These are phyloP conservation scores for Cylindroiulus punctatus DNA, from an alignment of 2,888 invertebrate genomes.

Conservation along the genomic window DNA sequence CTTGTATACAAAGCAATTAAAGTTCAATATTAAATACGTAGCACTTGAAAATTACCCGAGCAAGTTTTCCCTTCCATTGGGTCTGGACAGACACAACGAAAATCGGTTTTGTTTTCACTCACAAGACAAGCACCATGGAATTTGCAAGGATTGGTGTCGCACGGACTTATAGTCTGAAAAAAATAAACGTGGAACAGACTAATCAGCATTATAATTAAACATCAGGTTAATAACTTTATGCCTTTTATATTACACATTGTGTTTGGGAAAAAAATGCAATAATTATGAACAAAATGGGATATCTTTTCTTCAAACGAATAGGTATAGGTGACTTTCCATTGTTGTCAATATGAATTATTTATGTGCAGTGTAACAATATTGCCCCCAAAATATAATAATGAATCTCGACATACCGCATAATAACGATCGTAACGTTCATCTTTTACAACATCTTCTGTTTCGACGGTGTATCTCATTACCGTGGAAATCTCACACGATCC, in stretches of 20 bases:
- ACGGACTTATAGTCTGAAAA: not conserved
- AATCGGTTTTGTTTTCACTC: too few species aligned
- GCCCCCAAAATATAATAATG: too few species aligned
- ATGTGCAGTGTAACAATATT: too few species aligned
- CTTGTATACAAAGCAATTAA: not conserved
- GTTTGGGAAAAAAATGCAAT: too few species aligned
- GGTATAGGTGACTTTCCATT: too few species aligned
- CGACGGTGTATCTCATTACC: not conserved
- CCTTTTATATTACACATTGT: too few species aligned
- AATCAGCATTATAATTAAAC: not conserved
- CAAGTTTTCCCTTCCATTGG: not conserved
- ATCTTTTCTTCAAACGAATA: too few species aligned
- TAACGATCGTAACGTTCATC: not conserved
- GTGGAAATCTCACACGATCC: not conserved
- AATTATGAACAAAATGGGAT: too few species aligned
- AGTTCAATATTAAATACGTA: not conserved
- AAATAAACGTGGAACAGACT: too few species aligned
- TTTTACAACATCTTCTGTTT: not conserved
- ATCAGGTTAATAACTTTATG: too few species aligned
- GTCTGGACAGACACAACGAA: not conserved
- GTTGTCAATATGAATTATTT: too few species aligned
- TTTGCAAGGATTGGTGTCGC: not conserved
- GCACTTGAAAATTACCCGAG: not conserved
- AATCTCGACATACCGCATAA: not conserved
- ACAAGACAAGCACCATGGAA: not conserved